A percentile compares a stretch with the other conserved stretches of the same genome.
These are phyloP conservation scores for Catalaphyllia jardinei DNA, from an alignment of 64 coral and sea anemone species.

Conservation along the genomic window DNA sequence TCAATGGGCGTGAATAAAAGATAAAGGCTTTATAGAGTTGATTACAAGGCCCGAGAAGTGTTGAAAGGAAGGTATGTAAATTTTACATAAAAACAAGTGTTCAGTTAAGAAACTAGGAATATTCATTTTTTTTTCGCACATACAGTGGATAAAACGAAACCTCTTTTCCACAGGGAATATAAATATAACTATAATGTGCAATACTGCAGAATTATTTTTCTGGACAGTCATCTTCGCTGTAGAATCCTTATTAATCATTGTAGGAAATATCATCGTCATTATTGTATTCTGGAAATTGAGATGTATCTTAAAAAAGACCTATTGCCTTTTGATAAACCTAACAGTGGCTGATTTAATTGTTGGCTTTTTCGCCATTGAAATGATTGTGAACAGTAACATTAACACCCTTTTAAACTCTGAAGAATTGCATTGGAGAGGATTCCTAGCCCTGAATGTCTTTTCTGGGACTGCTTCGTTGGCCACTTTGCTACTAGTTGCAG, in stretches of 20 bases:
- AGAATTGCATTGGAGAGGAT: neutral
- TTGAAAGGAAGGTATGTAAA: neutral
- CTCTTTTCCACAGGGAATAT: too few species aligned
- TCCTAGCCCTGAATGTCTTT: neutral
- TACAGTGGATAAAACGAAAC: too few species aligned
- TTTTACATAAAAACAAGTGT: neutral
- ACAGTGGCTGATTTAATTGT: conserved; percentile 17
- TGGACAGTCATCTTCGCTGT: neutral
- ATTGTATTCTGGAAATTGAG: conserved; percentile 4
- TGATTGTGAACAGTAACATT: neutral
- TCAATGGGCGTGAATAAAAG: too few species aligned
- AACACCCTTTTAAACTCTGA: neutral
- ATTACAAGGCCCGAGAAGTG: too few species aligned
- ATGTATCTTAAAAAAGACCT: neutral
- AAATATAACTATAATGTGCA: too few species aligned
- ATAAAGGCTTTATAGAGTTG: too few species aligned
- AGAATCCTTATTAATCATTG: conserved; percentile 18
- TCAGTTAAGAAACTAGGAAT: too few species aligned
- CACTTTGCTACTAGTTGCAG: neutral
- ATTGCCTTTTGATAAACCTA: conserved; percentile 25
- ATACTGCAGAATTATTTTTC: neutral
- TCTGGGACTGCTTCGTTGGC: neutral
- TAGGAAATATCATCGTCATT: neutral
- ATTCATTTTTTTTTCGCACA: too few species aligned
- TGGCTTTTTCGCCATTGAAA: neutral